Base-by-base conservation (phyloP, 2,113 vertebrate species). In the Calyptommatus sinebrachiatus region DNA sequence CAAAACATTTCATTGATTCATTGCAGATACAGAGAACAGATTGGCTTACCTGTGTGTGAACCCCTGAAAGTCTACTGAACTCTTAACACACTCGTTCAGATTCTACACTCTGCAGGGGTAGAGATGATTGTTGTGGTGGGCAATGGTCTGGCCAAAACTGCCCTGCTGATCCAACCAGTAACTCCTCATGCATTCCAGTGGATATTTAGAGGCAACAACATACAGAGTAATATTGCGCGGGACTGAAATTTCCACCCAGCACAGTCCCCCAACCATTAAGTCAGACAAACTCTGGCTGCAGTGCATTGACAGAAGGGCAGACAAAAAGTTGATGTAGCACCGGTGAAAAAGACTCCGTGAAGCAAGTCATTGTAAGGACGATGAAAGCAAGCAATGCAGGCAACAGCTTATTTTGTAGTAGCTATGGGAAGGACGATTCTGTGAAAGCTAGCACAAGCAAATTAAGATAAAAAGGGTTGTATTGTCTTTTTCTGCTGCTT, bases 41-140 rank as follows among this genome's bases (percentile, higher is more conserved):
- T 57, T 73, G 45, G 76, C 92, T 85, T 85, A 93, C 89, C 90
- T 91, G 82, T 78, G 76, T 80, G 71, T 90, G 87, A 73, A 80
- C 86, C 84, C 85, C 82, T 68, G 82, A 89, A 29, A 31, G 86
- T 87, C 84, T 26, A 88, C 78, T 1, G 57, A 73, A 77, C 79
- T 82, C 74, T 79, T 41, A 31, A 2, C 24, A 87, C 77, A 73
- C 68, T 24, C 80, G 74, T 24, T 77, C 72, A 80, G 87, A 87
- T 87, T 20, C 84, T 91, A 84, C 88, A 82, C 74, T 88, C 62
- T 80, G 79, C 57, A 79, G 77, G 73, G 71, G 74, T 48, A 86
- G 76, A 82, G 82, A 57, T 76, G 76, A 78, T 81, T 73, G 83
- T 79, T 79, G 78, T 81, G 73, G 46, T 71, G 80, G 85, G 79